A percentile compares a stretch with the other conserved stretches of the same genome.
Conservation (phyloP, 2,888 invertebrate species). For the Cylindroiulus punctatus region DNA sequence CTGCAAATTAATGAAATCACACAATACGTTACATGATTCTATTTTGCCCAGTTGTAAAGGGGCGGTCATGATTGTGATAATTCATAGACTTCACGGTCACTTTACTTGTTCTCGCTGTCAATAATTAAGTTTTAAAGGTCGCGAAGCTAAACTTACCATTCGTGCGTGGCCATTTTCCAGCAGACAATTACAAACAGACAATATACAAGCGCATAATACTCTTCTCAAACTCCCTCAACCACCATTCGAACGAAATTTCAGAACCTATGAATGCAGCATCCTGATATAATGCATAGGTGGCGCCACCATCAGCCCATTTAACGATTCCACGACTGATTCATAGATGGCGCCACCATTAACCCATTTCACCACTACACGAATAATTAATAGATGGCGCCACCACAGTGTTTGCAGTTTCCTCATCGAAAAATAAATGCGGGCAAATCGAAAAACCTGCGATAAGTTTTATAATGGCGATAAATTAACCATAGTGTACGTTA, state of each 20-base stretch:
- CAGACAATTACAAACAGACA: not conserved
- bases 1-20: constrained; percentile 59
- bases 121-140: no score
- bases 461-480: no score
- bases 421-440: no score
- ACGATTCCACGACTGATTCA: no score
- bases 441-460: no score
- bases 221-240: not conserved
- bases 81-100: no score
- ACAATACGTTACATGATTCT: no score
- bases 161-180: constrained; percentile 29
- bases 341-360: no score
- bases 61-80: no score
- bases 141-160: constrained; percentile 12
- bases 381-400: not conserved
- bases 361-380: not conserved
- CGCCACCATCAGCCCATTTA: not conserved
- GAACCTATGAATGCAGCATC: not conserved
- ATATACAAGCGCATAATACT: not conserved
- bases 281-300: not conserved
- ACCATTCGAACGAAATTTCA: not conserved
- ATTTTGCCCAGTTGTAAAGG: not conserved
- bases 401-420: no score
- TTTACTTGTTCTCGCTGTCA: not conserved
- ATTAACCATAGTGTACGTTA: no score